Evolutionary conservation across 1,140 invertebrate species (phyloP), one percentile per base, ranked within the genome.

Genomic region (Thrips palmi): DNA sequence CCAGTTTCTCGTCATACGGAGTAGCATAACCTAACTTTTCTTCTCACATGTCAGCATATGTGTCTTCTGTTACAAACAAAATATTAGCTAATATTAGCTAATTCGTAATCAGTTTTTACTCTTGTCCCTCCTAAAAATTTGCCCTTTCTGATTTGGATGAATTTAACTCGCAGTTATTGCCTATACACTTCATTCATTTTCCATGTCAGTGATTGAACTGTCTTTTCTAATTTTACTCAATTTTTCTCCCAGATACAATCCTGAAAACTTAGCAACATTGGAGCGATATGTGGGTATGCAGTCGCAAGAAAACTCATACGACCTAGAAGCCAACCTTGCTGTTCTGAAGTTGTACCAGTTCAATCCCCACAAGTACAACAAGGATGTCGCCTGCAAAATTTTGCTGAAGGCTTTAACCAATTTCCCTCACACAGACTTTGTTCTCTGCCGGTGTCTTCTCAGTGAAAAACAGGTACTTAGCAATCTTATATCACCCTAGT

Each of bases 341-440:
- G 81, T 97, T 14, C 58, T 84, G 5, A 85, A 87, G 54, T 58
- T 86, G 19, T 94, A 96, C 52, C 91, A 96, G 58, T 85, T 96
- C 47, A 91, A 92, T 58, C 86, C 87, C n/a, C 69, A 70, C n/a
- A 68, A 73, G 45, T 88, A 86, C 48, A 79, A 92, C 52, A 65
- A 73, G 31, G 70, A 78, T 33, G 77, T 93, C 14, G 84, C 82
- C 4, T 67, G 66, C 28, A 70, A 84, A 47, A 93, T 97, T 54
- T 61, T 97, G 7, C 52, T 97, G 33, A 97, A 97, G 55, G 88
- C 89, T 2, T 60, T 97, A 7, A 94, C 91, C 8, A 96, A 96
- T 64, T 71, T 96, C 43, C 92, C 92, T 6, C 86, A 96, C 49
- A 89, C 89, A 12, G 92, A 97, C 63, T 96, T 97, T 56, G 84